Evolutionary conservation across 1,140 invertebrate genomes (phyloP).

Genomic region (Hestina assimilis): DNA sequence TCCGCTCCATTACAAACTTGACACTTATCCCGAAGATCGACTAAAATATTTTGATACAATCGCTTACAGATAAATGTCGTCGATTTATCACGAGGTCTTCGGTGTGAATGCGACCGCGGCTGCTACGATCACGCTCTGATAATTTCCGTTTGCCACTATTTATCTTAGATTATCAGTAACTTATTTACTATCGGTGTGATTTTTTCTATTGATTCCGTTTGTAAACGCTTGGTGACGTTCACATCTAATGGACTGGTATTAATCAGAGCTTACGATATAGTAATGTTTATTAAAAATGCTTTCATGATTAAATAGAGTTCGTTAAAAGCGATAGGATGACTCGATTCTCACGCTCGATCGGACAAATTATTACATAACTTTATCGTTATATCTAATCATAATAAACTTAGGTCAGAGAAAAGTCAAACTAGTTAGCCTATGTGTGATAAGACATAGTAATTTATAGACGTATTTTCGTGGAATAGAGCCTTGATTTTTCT

Average conservation of each 20-base stretch:
- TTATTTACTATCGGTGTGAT: slow-evolving; percentile 50
- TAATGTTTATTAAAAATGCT: slow-evolving; percentile 5
- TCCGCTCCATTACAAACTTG: slow-evolving; percentile 46
- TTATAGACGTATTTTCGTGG: too few species aligned
- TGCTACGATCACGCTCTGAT: slow-evolving; percentile 46
- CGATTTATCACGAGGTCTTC: slow-evolving; percentile 61
- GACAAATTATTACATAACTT: slow-evolving; percentile 7
- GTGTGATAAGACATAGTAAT: too few species aligned
- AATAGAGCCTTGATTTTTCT: too few species aligned
- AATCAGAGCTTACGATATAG: slow-evolving; percentile 32
- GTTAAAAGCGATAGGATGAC: slow-evolving; percentile 4
- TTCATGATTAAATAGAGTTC: slow-evolving; percentile 8
- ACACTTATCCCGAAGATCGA: slow-evolving; percentile 61
- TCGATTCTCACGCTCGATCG: slow-evolving; percentile 22
- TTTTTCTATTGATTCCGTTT: slow-evolving; percentile 43
- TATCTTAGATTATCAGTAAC: slow-evolving; percentile 60
- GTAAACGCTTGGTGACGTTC: slow-evolving; percentile 37
- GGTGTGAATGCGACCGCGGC: slow-evolving; percentile 43
- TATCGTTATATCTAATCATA: slow-evolving; percentile 10
- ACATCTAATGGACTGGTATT: slow-evolving; percentile 43
- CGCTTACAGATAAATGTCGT: slow-evolving; percentile 62
- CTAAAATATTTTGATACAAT: slow-evolving; percentile 75
- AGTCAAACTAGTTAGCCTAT: background rate
- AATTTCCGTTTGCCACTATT: slow-evolving; percentile 55
- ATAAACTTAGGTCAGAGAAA: background rate